A percentile compares a stretch with the other conserved stretches of the same genome.
These are phyloP conservation scores for Vanessa cardui DNA, from an alignment of 2,888 invertebrate species.

Conservation along the genomic window DNA sequence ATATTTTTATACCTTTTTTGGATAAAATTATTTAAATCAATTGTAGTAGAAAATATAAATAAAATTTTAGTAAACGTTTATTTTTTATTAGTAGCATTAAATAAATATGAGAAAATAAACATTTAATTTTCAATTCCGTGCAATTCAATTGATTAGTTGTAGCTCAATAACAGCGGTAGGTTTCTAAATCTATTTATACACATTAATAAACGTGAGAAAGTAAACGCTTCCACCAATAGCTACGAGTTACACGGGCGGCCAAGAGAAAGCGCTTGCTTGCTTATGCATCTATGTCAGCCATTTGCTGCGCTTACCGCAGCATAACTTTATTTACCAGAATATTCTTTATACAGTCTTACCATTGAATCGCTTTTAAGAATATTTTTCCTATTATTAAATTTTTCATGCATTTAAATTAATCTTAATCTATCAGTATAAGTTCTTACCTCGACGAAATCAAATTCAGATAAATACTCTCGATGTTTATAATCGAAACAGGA, in stretches of 20 bases:
- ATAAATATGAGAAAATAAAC: too few relatives aligned
- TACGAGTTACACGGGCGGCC: constrained; percentile 39
- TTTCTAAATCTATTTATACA: neutral
- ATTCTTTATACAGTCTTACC: constrained; percentile 28
- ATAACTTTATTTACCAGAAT: constrained; percentile 44
- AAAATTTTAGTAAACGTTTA: too few relatives aligned
- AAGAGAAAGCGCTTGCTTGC: constrained; percentile 68
- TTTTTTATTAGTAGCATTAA: too few relatives aligned
- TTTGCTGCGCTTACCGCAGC: constrained; percentile 54
- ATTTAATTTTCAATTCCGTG: too few relatives aligned
- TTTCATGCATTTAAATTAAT: constrained; percentile 8
- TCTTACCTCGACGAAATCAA: constrained; percentile 62
- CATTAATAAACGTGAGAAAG: constrained; percentile 51
- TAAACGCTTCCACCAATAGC: constrained; percentile 42
- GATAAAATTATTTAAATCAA: too few relatives aligned
- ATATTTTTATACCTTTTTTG: too few relatives aligned
- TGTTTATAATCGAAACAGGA: constrained; percentile 49
- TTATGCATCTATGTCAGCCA: constrained; percentile 67
- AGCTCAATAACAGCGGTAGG: too few relatives aligned
- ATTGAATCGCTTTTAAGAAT: neutral
- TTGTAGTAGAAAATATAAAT: too few relatives aligned
- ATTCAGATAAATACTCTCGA: constrained; percentile 49
- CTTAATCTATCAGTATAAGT: constrained; percentile 25
- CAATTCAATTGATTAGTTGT: too few relatives aligned
- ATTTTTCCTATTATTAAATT: constrained; percentile 7